A percentile compares a stretch with the other conserved stretches of the same genome.
These are phyloP conservation scores for Spodoptera frugiperda DNA, from an alignment of 1,140 invertebrate genomes.

Conservation along the genomic window DNA sequence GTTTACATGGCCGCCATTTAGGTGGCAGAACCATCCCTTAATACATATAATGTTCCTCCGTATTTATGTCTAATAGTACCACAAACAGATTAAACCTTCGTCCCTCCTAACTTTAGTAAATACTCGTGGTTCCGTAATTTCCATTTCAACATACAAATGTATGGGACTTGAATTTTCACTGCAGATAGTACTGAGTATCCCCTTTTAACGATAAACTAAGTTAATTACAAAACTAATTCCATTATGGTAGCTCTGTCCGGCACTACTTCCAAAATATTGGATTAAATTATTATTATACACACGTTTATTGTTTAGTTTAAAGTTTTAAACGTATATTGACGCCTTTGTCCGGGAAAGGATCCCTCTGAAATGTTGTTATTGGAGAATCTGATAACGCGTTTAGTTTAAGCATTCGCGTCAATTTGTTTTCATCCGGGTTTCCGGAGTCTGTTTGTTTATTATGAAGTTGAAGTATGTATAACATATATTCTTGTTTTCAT, in stretches of 20 bases:
- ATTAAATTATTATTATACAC: slow-evolving; percentile 49
- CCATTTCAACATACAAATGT: slow-evolving; percentile 59
- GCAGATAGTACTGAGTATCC: slow-evolving; percentile 59
- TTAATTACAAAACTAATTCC: slow-evolving; percentile 71
- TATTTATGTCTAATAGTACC: slow-evolving; percentile 49
- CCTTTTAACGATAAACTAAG: slow-evolving; percentile 66
- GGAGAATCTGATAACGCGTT: slow-evolving; percentile 32
- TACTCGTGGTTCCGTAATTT: slow-evolving; percentile 61
- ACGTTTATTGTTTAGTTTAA: slow-evolving; percentile 49
- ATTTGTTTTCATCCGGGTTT: not conserved
- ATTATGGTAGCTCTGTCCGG: slow-evolving; percentile 57
- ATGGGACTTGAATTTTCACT: slow-evolving; percentile 63
- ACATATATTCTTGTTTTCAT: no score
- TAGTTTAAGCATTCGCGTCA: slow-evolving; percentile 14
- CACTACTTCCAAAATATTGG: slow-evolving; percentile 35
- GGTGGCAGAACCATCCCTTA: slow-evolving; percentile 33
- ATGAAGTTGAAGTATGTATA: no score
- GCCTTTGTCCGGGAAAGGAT: slow-evolving; percentile 1
- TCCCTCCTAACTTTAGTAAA: slow-evolving; percentile 59
- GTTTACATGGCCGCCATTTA: slow-evolving; percentile 32
- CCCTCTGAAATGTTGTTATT: slow-evolving; percentile 15
- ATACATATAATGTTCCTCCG: slow-evolving; percentile 41
- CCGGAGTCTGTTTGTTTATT: not conserved
- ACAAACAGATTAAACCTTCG: slow-evolving; percentile 54
- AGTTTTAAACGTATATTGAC: slow-evolving; percentile 43